Percentiles rank a stretch among this genome's conserved stretches.
Evolutionary conservation across 1,140 invertebrate genomes (phyloP).

Genomic region (Leucophenga varia): DNA sequence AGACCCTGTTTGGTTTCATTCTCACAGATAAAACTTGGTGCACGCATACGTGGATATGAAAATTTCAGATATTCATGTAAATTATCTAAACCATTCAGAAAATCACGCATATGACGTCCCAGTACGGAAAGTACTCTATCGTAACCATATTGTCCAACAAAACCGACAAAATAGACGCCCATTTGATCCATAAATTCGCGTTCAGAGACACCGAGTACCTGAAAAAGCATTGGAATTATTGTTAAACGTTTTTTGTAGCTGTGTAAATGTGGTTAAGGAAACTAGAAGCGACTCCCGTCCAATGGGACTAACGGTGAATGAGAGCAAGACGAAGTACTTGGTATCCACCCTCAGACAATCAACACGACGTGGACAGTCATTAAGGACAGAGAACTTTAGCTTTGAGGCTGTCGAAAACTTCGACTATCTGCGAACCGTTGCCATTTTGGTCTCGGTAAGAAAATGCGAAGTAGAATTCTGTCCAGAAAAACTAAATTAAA

Average conservation of each 20-base stretch:
- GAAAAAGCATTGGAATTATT: conserved; percentile 9
- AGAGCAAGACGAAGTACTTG: too few relatives aligned
- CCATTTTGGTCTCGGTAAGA: too few relatives aligned
- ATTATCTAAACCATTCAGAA: conserved; percentile 95
- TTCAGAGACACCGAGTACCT: conserved; percentile 83
- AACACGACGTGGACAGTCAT: too few relatives aligned
- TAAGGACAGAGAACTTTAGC: too few relatives aligned
- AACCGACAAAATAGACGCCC: conserved; percentile 87
- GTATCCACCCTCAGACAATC: too few relatives aligned
- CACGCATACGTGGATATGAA: conserved; percentile 87
- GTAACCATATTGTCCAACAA: conserved; percentile 93
- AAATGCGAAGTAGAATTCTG: too few relatives aligned
- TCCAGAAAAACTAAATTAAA: too few relatives aligned
- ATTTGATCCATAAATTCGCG: conserved; percentile 87
- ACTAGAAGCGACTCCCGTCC: too few relatives aligned
- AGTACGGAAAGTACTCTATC: conserved; percentile 86
- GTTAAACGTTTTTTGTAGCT: background rate
- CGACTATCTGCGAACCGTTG: too few relatives aligned
- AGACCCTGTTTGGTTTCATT: conserved; percentile 89
- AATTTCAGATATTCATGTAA: conserved; percentile 96
- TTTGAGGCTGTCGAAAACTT: too few relatives aligned
- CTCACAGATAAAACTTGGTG: conserved; percentile 95
- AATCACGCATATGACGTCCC: conserved; percentile 91
- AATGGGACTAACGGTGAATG: too few relatives aligned
- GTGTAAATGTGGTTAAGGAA: background rate